phyloP scores from a whole-genome alignment of 2,113 vertebrate species.

The Chiloscyllium plagiosum region DNA sequence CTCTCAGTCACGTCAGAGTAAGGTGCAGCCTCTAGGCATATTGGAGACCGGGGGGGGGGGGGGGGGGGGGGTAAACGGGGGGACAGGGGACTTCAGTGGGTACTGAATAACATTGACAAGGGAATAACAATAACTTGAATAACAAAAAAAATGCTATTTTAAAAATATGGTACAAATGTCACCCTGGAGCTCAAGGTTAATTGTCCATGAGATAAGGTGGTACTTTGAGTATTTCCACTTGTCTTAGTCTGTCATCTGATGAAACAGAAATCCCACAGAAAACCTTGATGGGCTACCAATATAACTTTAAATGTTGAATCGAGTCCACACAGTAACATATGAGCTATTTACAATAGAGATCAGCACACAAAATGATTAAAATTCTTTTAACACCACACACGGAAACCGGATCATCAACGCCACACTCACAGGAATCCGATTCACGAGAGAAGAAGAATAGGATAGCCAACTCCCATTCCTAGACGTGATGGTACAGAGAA shows the following conservation, averaged over 20 bases:
- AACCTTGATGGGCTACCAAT: not conserved
- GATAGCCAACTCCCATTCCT: too few species aligned
- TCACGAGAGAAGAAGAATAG: too few species aligned
- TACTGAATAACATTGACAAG: not conserved
- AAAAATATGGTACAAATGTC: not conserved
- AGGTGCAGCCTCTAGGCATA: not conserved
- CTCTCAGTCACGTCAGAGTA: not conserved
- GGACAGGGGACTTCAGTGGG: not conserved
- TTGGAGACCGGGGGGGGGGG: not conserved
- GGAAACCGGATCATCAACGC: too few species aligned
- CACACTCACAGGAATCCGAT: too few species aligned
- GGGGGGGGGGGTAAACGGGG: too few species aligned
- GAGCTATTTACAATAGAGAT: not conserved
- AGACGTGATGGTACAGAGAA: too few species aligned
- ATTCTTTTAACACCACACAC: not conserved
- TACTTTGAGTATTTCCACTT: not conserved
- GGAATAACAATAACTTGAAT: not conserved
- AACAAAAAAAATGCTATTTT: not conserved
- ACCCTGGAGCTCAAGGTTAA: not conserved
- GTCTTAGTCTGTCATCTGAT: not conserved
- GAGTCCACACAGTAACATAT: not conserved
- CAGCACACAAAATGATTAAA: not conserved
- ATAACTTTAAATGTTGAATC: too few species aligned
- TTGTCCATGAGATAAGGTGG: not conserved
- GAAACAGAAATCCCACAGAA: not conserved